Evolutionary conservation across 2,888 invertebrate genomes (phyloP), one percentile per base, ranked within the genome.

Genomic region (Hydrotaea diabolus): DNA sequence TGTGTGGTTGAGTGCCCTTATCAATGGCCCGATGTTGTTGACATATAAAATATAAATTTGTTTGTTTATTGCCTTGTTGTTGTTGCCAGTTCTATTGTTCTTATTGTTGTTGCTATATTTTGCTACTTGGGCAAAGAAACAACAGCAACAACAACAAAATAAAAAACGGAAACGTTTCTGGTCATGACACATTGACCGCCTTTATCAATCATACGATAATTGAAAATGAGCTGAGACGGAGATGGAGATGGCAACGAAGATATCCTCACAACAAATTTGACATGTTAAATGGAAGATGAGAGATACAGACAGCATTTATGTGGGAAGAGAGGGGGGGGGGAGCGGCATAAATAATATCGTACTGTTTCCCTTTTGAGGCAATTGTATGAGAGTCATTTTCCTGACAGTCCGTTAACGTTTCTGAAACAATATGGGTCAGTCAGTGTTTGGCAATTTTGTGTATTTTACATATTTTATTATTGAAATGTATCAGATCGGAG

Each of bases 141-240:
- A n/a, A n/a, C n/a, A n/a, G n/a, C n/a, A n/a, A n/a, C n/a, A n/a
- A n/a, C n/a, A n/a, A n/a, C 31, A 31, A 2, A 31, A 31, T 4
- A 31, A 31, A 31, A 31, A 31, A 31, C 31, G 7, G 3, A 39
- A 43, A n/a, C 19, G 21, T 69, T 69, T 69, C 69, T 69, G 69
- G 13, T 23, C 46, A 21, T 69, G 69, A 69, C 26, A 46, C 69
- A 69, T 69, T 66, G 55, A 19, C 55, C 43, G 74, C 80, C 75
- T 80, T 71, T 80, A 71, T 76, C 80, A 80, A 80, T 80, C 71
- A 80, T 57, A 7, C 15, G 23, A 46, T 69, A 69, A 69, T 69
- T 69, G 69, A 69, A 69, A 69, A 46, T 43, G 23, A 36, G 36
- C 21, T 62, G 36, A 64, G 36, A 64, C n/a, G 39, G 43, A 43